A percentile compares a stretch with the other conserved stretches of the same genome.
Conservation (phyloP, 53 echinoderm and acorn worm genomes). For the Paracentrotus lividus region DNA sequence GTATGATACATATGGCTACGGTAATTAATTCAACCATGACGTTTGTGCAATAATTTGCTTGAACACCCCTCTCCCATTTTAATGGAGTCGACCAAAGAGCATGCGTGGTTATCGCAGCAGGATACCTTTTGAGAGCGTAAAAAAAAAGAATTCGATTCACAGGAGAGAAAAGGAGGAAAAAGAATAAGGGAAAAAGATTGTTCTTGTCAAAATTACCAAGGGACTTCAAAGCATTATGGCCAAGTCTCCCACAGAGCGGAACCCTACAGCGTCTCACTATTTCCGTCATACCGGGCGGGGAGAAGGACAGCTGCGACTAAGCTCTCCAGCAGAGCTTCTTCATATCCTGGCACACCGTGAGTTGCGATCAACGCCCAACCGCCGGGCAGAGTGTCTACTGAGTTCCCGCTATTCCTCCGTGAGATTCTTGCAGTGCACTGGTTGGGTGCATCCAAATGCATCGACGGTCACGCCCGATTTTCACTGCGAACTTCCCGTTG, state of each 20-base stretch:
- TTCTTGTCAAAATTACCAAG: constrained; percentile 66
- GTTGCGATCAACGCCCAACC: constrained; percentile 66
- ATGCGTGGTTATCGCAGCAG: constrained; percentile 73
- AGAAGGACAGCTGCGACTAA: constrained; percentile 64
- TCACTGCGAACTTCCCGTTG: constrained; percentile 50
- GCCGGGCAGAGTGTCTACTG: constrained; percentile 52
- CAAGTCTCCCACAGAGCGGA: constrained; percentile 71
- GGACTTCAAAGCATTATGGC: constrained; percentile 66
- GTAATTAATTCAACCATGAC: too few species aligned
- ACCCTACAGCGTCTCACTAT: constrained; percentile 71
- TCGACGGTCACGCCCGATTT: constrained; percentile 62
- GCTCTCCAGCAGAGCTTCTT: constrained; percentile 67
- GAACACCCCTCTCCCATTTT: background rate
- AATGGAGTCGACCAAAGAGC: constrained; percentile 67
- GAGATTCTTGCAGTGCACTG: constrained; percentile 29
- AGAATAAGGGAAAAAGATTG: constrained; percentile 60
- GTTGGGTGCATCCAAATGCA: constrained; percentile 51
- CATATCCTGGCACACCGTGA: constrained; percentile 66
- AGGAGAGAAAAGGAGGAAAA: constrained; percentile 51
- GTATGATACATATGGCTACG: too few species aligned
- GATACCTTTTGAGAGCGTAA: constrained; percentile 62
- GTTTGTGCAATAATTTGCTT: background rate
- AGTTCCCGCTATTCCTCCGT: constrained; percentile 53
- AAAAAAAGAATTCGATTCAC: constrained; percentile 67
- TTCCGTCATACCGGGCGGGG: constrained; percentile 68